These are phyloP conservation scores for Drosophila repletoides DNA, from an alignment of 1,140 invertebrate genomes.

Conservation along the genomic window DNA sequence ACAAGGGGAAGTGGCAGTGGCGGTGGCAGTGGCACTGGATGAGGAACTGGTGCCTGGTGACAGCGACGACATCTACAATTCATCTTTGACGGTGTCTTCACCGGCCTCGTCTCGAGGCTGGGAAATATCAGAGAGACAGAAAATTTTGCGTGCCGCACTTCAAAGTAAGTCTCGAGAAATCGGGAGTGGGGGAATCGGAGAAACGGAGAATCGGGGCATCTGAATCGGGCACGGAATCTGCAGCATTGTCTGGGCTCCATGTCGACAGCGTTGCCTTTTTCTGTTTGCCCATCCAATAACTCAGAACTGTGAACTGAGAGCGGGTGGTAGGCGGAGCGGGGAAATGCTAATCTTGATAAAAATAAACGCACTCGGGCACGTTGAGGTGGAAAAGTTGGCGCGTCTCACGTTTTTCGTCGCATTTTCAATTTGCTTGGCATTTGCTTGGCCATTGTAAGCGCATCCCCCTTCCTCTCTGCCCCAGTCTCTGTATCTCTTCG, in stretches of 20 bases:
- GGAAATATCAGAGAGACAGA: slow-evolving; percentile 19
- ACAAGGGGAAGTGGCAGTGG: neutral
- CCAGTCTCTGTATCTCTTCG: neutral
- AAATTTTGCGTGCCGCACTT: slow-evolving; percentile 63
- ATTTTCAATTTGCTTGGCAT: slow-evolving; percentile 79
- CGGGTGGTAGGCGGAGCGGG: slow-evolving; percentile 8
- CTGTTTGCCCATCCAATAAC: slow-evolving; percentile 68
- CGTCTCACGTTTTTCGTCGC: slow-evolving; percentile 68
- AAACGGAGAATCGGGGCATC: slow-evolving; percentile 36
- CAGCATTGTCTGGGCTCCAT: slow-evolving; percentile 31
- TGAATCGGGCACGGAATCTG: slow-evolving; percentile 29
- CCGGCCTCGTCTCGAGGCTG: neutral
- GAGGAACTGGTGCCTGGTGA: slow-evolving; percentile 12
- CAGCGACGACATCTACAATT: slow-evolving; percentile 62
- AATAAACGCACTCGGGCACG: slow-evolving; percentile 78
- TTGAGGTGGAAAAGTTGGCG: slow-evolving; percentile 49
- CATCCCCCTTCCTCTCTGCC: neutral
- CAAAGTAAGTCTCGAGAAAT: slow-evolving; percentile 51
- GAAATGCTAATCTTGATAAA: slow-evolving; percentile 77
- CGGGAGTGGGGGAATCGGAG: too few relatives aligned
- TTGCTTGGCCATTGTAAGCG: slow-evolving; percentile 59
- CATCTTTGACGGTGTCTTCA: slow-evolving; percentile 51
- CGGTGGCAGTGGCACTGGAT: neutral
- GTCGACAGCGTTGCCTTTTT: slow-evolving; percentile 6
- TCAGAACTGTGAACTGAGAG: neutral